phyloP scores from a whole-genome alignment of 2,113 vertebrate species.

The Spea multiplicata region DNA sequence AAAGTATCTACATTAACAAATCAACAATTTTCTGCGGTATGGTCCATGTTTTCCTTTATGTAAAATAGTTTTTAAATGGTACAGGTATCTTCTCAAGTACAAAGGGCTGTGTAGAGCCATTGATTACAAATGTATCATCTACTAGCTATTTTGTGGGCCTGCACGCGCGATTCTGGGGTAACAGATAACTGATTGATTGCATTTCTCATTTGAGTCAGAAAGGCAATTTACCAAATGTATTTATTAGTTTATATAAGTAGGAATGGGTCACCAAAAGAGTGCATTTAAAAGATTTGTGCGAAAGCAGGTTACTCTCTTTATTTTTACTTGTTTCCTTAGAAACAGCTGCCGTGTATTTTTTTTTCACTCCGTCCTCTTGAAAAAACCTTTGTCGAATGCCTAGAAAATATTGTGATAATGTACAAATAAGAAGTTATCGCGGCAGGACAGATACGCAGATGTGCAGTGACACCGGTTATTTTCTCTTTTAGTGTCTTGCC shows the following conservation, averaged over 20 bases:
- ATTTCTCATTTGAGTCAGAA: not conserved
- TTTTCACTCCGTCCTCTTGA: conserved; percentile 40
- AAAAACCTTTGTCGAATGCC: conserved; percentile 51
- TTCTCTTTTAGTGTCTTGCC: conserved; percentile 50
- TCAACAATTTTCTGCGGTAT: no score
- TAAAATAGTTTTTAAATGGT: no score
- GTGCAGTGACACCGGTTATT: conserved; percentile 55
- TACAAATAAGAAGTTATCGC: conserved; percentile 58
- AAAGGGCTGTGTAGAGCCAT: no score
- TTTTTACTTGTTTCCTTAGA: conserved; percentile 63
- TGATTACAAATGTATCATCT: no score
- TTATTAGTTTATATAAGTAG: not conserved
- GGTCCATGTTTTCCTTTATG: no score
- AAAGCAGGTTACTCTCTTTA: not conserved
- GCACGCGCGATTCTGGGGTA: no score
- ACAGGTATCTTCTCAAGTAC: no score
- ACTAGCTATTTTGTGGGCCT: no score
- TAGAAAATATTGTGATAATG: conserved; percentile 40
- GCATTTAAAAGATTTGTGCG: not conserved
- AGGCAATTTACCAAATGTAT: not conserved
- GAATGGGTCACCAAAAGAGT: not conserved
- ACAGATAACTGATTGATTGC: no score
- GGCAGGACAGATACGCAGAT: conserved; percentile 49
- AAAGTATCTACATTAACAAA: no score
- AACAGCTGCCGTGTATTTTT: conserved; percentile 44